Conservation (phyloP, 1,140 invertebrate species). For the Dinothrombium tinctorium region DNA sequence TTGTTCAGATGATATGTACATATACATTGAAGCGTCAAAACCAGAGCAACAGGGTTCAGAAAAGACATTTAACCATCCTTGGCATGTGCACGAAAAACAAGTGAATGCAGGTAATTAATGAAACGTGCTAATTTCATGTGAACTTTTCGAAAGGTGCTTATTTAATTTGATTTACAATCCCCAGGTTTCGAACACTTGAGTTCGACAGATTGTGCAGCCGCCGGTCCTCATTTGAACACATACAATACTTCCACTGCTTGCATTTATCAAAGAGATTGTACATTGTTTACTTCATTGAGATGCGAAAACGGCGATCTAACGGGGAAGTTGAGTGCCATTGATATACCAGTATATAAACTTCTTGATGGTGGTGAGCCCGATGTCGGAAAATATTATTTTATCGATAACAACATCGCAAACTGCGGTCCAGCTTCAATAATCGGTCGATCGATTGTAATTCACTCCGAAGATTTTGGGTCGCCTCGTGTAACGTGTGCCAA, state of each 20-base stretch:
- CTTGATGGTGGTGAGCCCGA: conserved; percentile 3
- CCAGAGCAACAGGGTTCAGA: conserved; percentile 22
- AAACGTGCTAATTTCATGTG: background rate
- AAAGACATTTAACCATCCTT: conserved; percentile 38
- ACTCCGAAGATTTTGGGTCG: conserved; percentile 31
- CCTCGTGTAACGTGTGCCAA: conserved; percentile 14
- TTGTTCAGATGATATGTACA: conserved; percentile 50
- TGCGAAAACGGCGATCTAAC: conserved; percentile 79
- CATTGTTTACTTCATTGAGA: conserved; percentile 38
- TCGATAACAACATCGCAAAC: conserved; percentile 60
- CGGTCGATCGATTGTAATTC: conserved; percentile 55
- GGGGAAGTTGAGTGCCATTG: conserved; percentile 53
- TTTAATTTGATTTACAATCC: background rate
- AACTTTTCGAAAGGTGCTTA: no score
- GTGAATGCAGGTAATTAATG: conserved; percentile 27
- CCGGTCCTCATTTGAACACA: conserved; percentile 52
- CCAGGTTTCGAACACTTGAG: conserved; percentile 51
- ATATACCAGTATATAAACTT: conserved; percentile 26
- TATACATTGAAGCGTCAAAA: conserved; percentile 20
- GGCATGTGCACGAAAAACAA: conserved; percentile 33
- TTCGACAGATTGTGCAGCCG: conserved; percentile 39
- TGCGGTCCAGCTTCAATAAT: conserved; percentile 49
- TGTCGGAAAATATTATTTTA: conserved; percentile 20
- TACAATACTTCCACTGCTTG: conserved; percentile 31
- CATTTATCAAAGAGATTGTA: conserved; percentile 17